phyloP scores from a whole-genome alignment of 2,113 vertebrate genomes.

The Origma solitaria region DNA sequence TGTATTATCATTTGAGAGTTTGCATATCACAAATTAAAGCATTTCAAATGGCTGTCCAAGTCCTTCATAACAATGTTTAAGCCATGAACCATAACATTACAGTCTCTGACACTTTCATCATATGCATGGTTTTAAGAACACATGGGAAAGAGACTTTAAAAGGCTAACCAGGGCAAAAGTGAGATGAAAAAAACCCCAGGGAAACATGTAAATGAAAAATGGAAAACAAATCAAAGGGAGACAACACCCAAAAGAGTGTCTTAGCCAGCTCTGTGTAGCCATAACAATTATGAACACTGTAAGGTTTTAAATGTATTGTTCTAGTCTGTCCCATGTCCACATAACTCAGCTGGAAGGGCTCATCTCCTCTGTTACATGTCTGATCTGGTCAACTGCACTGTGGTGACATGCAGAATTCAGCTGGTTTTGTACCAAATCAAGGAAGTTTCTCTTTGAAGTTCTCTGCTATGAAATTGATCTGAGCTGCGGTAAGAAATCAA shows the following conservation, averaged over 20 bases:
- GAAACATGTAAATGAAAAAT: not conserved
- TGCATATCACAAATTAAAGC: not conserved
- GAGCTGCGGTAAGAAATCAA: not conserved
- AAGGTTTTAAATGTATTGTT: not conserved
- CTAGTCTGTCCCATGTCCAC: not conserved
- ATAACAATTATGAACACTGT: accelerated
- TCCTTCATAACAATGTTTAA: not conserved
- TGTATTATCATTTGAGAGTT: not conserved
- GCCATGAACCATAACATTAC: not conserved
- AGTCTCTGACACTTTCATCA: not conserved
- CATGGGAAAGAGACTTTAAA: not conserved
- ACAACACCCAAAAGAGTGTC: not conserved
- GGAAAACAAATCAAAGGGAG: not conserved
- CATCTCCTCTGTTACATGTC: not conserved
- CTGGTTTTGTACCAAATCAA: not conserved
- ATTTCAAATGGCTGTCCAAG: not conserved
- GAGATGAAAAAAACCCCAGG: not conserved
- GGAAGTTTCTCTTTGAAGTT: not conserved
- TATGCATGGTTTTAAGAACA: not conserved
- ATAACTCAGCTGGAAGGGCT: not conserved
- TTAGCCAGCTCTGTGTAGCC: not conserved
- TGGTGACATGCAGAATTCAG: not conserved
- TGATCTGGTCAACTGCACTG: not conserved
- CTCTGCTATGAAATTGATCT: not conserved
- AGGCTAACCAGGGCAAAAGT: not conserved